These are phyloP conservation scores for Nemotelus nigrinus DNA, from an alignment of 2,888 invertebrate species.

Conservation along the genomic window DNA sequence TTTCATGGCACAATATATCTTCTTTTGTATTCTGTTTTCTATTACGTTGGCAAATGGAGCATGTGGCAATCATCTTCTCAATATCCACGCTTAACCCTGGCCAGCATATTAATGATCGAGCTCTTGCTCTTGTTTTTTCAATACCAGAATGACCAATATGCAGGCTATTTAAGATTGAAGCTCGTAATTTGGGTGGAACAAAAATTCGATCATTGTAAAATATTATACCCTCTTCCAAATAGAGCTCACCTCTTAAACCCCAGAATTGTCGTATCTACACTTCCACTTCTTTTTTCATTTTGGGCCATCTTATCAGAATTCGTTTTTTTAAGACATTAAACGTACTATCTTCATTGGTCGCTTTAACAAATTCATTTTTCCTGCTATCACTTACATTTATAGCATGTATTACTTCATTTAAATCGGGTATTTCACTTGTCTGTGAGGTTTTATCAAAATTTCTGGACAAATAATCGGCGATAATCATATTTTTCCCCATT, in stretches of 20 bases:
- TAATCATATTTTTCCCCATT: conserved; percentile 41
- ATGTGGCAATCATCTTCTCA: too few species aligned
- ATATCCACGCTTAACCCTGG: too few species aligned
- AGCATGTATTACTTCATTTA: background rate
- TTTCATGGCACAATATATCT: too few species aligned
- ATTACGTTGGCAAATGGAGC: too few species aligned
- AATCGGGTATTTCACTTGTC: background rate
- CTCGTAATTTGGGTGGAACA: too few species aligned
- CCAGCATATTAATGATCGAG: too few species aligned
- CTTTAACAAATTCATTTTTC: background rate
- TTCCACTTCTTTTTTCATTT: background rate
- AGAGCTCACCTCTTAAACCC: conserved; percentile 38
- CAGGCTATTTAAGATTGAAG: too few species aligned
- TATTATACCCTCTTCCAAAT: background rate
- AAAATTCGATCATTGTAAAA: background rate
- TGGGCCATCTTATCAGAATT: background rate
- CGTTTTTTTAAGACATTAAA: too few species aligned
- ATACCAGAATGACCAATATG: too few species aligned
- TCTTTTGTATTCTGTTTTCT: too few species aligned
- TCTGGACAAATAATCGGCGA: conserved; percentile 41
- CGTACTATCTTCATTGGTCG: conserved; percentile 1
- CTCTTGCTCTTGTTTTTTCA: too few species aligned
- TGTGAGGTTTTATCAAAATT: conserved; percentile 18
- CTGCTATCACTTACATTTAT: conserved; percentile 11
- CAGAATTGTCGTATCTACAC: background rate